Percentiles rank a stretch among this genome's conserved stretches.
These are phyloP conservation scores for Tortricodes alternella DNA, from an alignment of 2,888 invertebrate genomes.

Conservation along the genomic window DNA sequence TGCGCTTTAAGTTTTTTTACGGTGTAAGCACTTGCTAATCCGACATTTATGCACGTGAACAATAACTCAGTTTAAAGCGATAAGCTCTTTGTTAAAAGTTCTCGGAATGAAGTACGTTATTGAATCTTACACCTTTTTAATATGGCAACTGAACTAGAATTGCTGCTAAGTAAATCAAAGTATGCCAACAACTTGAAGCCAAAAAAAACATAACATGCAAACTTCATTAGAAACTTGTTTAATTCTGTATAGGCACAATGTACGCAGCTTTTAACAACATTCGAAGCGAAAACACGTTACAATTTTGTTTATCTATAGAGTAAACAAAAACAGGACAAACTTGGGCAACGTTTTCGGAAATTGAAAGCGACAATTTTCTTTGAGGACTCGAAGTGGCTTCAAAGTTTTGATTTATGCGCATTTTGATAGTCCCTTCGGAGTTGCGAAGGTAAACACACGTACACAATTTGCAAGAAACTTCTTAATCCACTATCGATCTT, in stretches of 20 bases:
- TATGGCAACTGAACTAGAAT: no score
- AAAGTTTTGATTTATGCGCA: slow-evolving; percentile 71
- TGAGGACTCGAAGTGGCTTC: slow-evolving; percentile 43
- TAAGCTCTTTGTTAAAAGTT: slow-evolving; percentile 42
- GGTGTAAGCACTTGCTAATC: slow-evolving; percentile 51
- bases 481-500: slow-evolving; percentile 45
- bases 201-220: background rate
- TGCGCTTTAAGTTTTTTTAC: slow-evolving; percentile 67
- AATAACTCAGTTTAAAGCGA: slow-evolving; percentile 47
- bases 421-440: slow-evolving; percentile 54
- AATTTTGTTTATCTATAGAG: slow-evolving; percentile 40
- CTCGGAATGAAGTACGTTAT: background rate
- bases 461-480: slow-evolving; percentile 45
- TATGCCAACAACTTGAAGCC: no score
- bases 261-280: slow-evolving; percentile 10
- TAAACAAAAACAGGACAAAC: slow-evolving; percentile 48
- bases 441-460: slow-evolving; percentile 48
- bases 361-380: slow-evolving; percentile 48
- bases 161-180: no score
- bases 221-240: slow-evolving; percentile 22
- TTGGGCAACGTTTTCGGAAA: slow-evolving; percentile 48
- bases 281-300: slow-evolving; percentile 29
- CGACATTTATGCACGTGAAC: slow-evolving; percentile 53
- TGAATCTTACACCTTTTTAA: background rate
- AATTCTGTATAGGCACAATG: slow-evolving; percentile 12